These are phyloP conservation scores for Propsilocerus akamusi DNA, from an alignment of 1,140 invertebrate species.

Conservation along the genomic window DNA sequence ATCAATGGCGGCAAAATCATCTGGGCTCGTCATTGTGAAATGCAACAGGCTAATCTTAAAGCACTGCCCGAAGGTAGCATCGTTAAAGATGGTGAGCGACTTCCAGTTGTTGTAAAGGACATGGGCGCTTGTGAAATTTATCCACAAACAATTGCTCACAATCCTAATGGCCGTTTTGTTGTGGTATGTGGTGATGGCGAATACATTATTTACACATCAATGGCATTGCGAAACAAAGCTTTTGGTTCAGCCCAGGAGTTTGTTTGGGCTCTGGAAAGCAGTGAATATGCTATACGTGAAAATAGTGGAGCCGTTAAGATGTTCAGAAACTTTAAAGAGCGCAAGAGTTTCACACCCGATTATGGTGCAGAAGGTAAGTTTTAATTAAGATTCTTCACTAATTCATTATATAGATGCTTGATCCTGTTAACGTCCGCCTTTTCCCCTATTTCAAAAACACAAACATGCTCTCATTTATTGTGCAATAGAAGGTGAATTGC, in stretches of 20 bases:
- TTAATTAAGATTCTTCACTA: constrained; percentile 7
- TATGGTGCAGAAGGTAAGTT: constrained; percentile 74
- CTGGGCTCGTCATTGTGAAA: constrained; percentile 95
- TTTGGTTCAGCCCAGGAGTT: constrained; percentile 98
- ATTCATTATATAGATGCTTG: constrained; percentile 1
- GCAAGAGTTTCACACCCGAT: constrained; percentile 87
- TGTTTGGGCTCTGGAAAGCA: constrained; percentile 95
- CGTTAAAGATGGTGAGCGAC: constrained; percentile 70
- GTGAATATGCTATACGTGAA: constrained; percentile 87
- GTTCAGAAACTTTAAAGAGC: constrained; percentile 97
- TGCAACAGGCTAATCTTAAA: constrained; percentile 95
- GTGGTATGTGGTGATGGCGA: constrained; percentile 99
- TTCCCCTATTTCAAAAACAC: not conserved
- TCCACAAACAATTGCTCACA: constrained; percentile 95
- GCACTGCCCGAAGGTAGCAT: constrained; percentile 46
- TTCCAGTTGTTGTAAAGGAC: constrained; percentile 89
- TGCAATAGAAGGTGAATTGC: constrained; percentile 1
- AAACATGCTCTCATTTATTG: not conserved
- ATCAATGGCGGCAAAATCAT: constrained; percentile 94
- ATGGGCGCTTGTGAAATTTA: constrained; percentile 99
- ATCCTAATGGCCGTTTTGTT: constrained; percentile 96
- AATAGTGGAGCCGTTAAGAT: constrained; percentile 78
- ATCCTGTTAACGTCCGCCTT: constrained; percentile 2
- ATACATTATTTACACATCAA: constrained; percentile 98
- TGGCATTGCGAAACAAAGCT: constrained; percentile 96